A percentile compares a stretch with the other conserved stretches of the same genome.
These are phyloP conservation scores for Protonibea diacanthus DNA, from an alignment of 2,797 vertebrate genomes.

Conservation along the genomic window DNA sequence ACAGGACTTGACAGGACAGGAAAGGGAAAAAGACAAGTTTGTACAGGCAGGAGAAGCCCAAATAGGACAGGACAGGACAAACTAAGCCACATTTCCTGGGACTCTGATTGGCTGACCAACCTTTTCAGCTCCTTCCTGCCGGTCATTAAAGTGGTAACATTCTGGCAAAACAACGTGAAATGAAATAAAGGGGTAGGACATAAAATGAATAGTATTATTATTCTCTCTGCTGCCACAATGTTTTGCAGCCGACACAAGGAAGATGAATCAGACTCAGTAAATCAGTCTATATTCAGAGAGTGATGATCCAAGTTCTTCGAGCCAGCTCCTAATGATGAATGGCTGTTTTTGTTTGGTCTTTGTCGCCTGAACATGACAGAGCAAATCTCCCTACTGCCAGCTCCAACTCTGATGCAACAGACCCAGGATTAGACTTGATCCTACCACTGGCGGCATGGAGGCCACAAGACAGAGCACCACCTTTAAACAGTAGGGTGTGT, in stretches of 20 bases:
- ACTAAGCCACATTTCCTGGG: not conserved
- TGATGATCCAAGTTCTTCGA: constrained; percentile 32
- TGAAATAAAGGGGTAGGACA: constrained; percentile 25
- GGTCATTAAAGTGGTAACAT: constrained; percentile 13
- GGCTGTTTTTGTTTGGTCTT: constrained; percentile 59
- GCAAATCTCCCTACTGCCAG: constrained; percentile 52
- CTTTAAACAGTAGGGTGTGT: constrained; percentile 18
- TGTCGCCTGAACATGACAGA: constrained; percentile 61
- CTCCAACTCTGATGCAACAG: constrained; percentile 63
- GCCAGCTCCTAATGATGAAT: constrained; percentile 54
- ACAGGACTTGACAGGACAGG: constrained; percentile 30
- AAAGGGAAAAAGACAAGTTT: constrained; percentile 21
- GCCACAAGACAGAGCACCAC: constrained; percentile 36
- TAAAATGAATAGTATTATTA: constrained; percentile 6
- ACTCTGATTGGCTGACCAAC: constrained; percentile 34
- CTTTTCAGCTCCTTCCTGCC: constrained; percentile 24
- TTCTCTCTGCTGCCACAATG: constrained; percentile 28
- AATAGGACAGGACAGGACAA: constrained; percentile 34
- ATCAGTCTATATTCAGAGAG: constrained; percentile 41
- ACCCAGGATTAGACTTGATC: constrained; percentile 64
- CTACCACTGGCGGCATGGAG: constrained; percentile 53
- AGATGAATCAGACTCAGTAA: constrained; percentile 42
- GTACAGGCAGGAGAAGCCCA: not conserved
- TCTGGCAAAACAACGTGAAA: constrained; percentile 12
- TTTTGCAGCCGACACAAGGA: constrained; percentile 15